phyloP scores from a whole-genome alignment of 2,113 vertebrate genomes.

The Eolophus roseicapilla region DNA sequence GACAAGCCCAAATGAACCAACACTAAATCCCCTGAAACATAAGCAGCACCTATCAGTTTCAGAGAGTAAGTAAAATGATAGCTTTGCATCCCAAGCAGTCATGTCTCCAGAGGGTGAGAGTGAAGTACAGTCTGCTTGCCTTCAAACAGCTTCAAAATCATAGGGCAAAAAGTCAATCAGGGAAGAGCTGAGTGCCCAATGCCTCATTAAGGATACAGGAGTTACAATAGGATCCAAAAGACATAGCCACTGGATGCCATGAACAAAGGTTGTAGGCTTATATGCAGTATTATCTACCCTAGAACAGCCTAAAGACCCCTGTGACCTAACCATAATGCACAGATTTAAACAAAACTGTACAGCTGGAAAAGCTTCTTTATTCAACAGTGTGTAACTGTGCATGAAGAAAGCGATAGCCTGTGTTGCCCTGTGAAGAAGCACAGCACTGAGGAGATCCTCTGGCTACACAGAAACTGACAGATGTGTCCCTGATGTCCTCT shows the following conservation, averaged over 20 bases:
- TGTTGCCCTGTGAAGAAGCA: not conserved
- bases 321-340: not conserved
- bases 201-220: not conserved
- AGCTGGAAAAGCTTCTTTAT: not conserved
- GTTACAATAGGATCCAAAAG: not conserved
- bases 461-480: not conserved
- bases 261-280: not conserved
- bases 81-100: not conserved
- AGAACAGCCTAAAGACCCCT: not conserved
- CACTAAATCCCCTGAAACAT: not conserved
- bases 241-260: not conserved
- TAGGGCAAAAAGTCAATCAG: fast-evolving
- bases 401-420: not conserved
- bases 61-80: not conserved
- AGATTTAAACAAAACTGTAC: not conserved
- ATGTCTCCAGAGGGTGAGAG: not conserved
- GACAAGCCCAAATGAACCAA: not conserved
- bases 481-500: not conserved
- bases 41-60: not conserved
- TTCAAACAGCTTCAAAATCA: not conserved
- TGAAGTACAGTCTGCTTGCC: not conserved
- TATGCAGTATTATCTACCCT: not conserved
- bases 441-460: not conserved
- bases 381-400: not conserved
- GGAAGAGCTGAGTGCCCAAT: not conserved